Evolutionary conservation across 1,140 invertebrate genomes (phyloP).

Genomic region (Nasonia vitripennis): DNA sequence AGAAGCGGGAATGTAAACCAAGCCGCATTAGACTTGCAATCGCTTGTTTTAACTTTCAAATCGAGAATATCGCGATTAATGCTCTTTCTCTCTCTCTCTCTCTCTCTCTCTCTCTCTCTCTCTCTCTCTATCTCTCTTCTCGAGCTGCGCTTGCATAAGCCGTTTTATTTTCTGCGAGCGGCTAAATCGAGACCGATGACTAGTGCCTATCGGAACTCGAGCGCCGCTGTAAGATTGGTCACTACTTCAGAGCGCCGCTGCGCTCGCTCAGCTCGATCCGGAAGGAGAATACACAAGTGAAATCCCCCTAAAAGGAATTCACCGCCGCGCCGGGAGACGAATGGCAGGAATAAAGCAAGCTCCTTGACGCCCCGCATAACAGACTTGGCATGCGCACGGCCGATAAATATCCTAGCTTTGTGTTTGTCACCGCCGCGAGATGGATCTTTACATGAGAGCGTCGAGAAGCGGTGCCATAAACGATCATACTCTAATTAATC

Average conservation of each 20-base stretch:
- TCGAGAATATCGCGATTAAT: slow-evolving; percentile 57
- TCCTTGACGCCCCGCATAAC: slow-evolving; percentile 3
- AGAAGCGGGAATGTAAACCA: background rate
- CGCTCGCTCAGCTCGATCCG: too few species aligned
- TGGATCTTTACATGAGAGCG: background rate
- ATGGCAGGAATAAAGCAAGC: slow-evolving; percentile 30
- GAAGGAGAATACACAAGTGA: slow-evolving; percentile 1
- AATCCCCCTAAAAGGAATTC: background rate
- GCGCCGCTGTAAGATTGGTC: background rate
- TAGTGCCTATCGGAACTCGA: slow-evolving; percentile 10
- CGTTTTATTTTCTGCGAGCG: background rate
- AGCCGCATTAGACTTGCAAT: slow-evolving; percentile 48
- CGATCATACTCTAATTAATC: background rate
- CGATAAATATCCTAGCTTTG: slow-evolving; percentile 13
- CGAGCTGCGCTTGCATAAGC: background rate
- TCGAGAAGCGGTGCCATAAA: background rate
- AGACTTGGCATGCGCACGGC: background rate
- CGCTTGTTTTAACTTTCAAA: slow-evolving; percentile 72
- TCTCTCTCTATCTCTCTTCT: background rate
- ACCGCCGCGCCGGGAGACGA: slow-evolving; percentile 9
- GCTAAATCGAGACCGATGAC: slow-evolving; percentile 8
- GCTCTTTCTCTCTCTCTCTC: background rate
- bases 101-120: background rate
- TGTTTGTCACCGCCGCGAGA: background rate
- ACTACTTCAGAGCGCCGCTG: background rate